Percentiles rank a stretch among this genome's conserved stretches.
phyloP scores from a whole-genome alignment of 2,797 vertebrate genomes.

The Melanotaenia maccullochi region DNA sequence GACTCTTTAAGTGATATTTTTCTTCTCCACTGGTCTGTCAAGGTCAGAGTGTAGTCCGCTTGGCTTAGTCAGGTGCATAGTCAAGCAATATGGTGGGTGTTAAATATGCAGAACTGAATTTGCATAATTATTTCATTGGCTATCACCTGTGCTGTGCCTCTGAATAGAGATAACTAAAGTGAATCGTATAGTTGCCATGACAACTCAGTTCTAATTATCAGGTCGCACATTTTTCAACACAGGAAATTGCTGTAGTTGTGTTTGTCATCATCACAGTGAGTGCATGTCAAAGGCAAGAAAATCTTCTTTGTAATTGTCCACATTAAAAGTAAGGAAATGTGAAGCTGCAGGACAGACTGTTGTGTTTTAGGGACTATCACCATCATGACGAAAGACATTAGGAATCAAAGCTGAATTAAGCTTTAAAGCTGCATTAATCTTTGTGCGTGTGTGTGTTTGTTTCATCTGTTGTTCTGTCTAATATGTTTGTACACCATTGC shows the following conservation, averaged over 20 bases:
- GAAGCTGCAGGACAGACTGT: background rate
- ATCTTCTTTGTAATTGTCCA: conserved; percentile 11
- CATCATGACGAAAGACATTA: background rate
- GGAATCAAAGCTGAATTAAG: conserved; percentile 3
- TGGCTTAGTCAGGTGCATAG: conserved; percentile 37
- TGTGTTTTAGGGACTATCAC: conserved; percentile 1
- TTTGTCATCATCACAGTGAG: conserved; percentile 23
- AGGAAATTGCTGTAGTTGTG: conserved; percentile 4
- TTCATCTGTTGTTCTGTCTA: background rate
- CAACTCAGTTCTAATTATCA: conserved; percentile 39
- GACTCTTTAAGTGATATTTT: conserved; percentile 21
- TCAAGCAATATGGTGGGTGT: conserved; percentile 49
- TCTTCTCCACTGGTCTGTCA: conserved; percentile 34
- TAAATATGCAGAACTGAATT: conserved; percentile 62
- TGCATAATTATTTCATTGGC: conserved; percentile 62
- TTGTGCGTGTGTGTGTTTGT: background rate
- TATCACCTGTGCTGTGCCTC: conserved; percentile 43
- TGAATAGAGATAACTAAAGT: conserved; percentile 43
- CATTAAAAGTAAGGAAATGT: background rate
- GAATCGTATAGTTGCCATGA: conserved; percentile 34
- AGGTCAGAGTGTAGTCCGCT: conserved; percentile 24
- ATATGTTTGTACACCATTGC: conserved; percentile 4
- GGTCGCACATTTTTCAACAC: conserved; percentile 23
- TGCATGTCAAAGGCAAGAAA: conserved; percentile 14
- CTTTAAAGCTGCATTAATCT: conserved; percentile 3